Percentiles rank a stretch among this genome's conserved stretches.
Conservation (phyloP, 2,113 vertebrate genomes). For the Cyanocitta stelleri region DNA sequence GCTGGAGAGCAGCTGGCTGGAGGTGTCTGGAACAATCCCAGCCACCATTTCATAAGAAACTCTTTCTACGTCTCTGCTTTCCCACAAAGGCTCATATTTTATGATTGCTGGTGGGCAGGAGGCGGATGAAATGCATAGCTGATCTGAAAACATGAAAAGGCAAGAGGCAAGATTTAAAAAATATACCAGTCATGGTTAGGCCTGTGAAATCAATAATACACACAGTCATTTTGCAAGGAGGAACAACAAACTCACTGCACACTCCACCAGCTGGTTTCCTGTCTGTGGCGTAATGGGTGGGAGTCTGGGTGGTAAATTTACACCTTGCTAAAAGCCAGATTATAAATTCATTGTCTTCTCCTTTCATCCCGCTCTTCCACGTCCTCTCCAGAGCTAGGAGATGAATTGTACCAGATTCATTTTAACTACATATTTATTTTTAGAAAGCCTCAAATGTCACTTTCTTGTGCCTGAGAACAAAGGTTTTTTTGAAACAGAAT, state of each 20-base stretch:
- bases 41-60: conserved; percentile 39
- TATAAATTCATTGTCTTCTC: conserved; percentile 36
- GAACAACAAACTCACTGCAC: conserved; percentile 36
- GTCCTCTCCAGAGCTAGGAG: neutral
- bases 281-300: conserved; percentile 40
- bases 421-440: neutral
- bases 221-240: conserved; percentile 11
- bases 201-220: conserved; percentile 48
- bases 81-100: conserved; percentile 56
- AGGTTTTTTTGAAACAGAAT: neutral
- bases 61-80: conserved; percentile 44
- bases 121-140: conserved; percentile 46
- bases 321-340: neutral
- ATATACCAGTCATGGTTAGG: conserved; percentile 6
- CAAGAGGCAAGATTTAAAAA: conserved; percentile 33
- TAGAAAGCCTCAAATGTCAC: neutral
- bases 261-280: conserved; percentile 44
- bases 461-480: neutral
- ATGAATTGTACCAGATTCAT: neutral
- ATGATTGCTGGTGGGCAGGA: conserved; percentile 47
- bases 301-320: conserved; percentile 34
- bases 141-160: conserved; percentile 40
- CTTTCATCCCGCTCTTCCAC: neutral
- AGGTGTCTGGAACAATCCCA: conserved; percentile 61
- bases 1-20: conserved; percentile 57